Evolutionary conservation across 37 sponge, comb jelly and placozoan species (phyloP).

Genomic region (Oscarella lobularis): DNA sequence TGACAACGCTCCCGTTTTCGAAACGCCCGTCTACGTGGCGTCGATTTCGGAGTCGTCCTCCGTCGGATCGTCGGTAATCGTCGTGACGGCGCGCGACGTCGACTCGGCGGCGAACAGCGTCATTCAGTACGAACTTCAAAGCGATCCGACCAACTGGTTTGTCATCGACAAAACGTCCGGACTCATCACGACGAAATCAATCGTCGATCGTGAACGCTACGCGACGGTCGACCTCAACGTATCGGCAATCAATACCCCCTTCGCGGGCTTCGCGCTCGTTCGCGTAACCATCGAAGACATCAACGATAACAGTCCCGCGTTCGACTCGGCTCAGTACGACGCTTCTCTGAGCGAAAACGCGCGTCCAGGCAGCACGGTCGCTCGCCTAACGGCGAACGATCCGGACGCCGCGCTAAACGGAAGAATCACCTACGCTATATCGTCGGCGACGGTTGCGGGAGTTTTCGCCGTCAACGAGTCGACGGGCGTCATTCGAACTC

Average conservation of each 20-base stretch:
- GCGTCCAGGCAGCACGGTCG: slow-evolving; percentile 29
- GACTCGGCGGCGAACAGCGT: not conserved
- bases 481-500: slow-evolving; percentile 31
- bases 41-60: not conserved
- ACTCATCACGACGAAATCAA: not conserved
- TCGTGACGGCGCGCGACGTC: not conserved
- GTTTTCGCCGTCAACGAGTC: slow-evolving; percentile 26
- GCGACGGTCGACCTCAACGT: not conserved
- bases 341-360: slow-evolving; percentile 10
- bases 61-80: not conserved
- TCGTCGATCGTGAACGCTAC: not conserved
- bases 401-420: slow-evolving; percentile 51
- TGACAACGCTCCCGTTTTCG: not conserved
- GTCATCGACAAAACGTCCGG: not conserved
- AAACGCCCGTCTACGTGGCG: not conserved
- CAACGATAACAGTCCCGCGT: slow-evolving; percentile 62
- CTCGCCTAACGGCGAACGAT: slow-evolving; percentile 27
- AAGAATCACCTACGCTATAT: slow-evolving; percentile 36
- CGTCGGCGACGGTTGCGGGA: slow-evolving; percentile 15
- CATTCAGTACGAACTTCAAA: not conserved
- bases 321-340: slow-evolving; percentile 20
- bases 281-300: slow-evolving; percentile 22
- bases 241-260: not conserved
- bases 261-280: slow-evolving; percentile 1
- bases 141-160: not conserved